Evolutionary conservation across 2,797 vertebrate genomes (phyloP), one percentile per base, ranked within the genome.

Genomic region (Argya squamiceps): DNA sequence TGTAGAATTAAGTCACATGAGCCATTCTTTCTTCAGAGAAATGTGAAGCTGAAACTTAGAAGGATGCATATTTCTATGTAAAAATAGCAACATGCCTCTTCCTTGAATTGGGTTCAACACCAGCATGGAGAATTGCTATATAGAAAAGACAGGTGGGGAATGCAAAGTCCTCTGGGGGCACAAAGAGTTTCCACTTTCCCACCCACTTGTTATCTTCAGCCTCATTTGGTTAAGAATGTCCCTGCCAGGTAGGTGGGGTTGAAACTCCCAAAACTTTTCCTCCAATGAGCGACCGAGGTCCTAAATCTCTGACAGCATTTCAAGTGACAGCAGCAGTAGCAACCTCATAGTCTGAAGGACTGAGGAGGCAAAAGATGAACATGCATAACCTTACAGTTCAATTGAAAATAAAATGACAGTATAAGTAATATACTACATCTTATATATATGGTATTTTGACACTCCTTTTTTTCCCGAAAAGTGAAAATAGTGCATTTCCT

Each of bases 1-100:
- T 82, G 71, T 65, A 64, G 87, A 93, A 93, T 93, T 83, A 63
- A 95, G 83, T 94, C 88, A 84, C 16, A 24, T 78, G 43, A 56
- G 39, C 29, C 65, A 34, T 93, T 88, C 78, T 84, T 94, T 88
- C 41, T 93, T 58, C 37, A 26, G 37, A 86, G 73, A 84, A 87
- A 50, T 43, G 11, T 34, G 65, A 80, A 92, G 52, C 32, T 90
- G 43, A 43, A 94, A 85, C 84, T 89, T 82, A 65, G 82, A 95
- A 82, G 65, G 62, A 44, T 73, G 80, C 14, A 91, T 67, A 84
- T 91, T 94, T 94, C 46, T 69, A 11, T 62, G 79, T 30, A 39
- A 39, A 84, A 87, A 56, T 56, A 89, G 21, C 24, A 74, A 65
- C 24, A 4, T 78, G 95, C 74, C 15, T 21, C 30, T 81, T 49